Evolutionary conservation across 2,888 invertebrate genomes (phyloP), one percentile per base, ranked within the genome.

Genomic region (Agrotis exclamationis): DNA sequence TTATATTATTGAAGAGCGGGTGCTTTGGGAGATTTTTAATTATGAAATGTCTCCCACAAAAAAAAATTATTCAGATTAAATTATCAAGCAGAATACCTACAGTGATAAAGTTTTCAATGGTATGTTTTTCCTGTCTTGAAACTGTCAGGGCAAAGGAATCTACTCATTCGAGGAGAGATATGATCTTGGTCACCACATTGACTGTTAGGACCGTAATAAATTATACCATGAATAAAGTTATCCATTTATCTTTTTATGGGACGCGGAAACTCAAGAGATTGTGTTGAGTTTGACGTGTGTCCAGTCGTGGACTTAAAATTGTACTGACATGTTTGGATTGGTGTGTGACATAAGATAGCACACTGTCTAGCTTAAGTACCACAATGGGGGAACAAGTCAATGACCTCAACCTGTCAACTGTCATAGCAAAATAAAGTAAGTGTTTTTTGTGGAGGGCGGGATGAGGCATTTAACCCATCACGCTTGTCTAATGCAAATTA

Each of bases 151-250:
- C n/a, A 56, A 33, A 14, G n/a, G 6, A n/a, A n/a, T 54, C 56
- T 56, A 28, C n/a, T 13, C 2, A 33, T 6, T 33, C n/a, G n/a
- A 56, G 33, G 6, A 33, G 33, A 56, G 33, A 56, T 56, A 28
- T 28, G 5, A 13, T 18, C n/a, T 14, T 3, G 56, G 56, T 33
- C 13, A 56, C 56, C 3, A 7, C n/a, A 13, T 0, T 56, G 33
- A 33, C 18, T n/a, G n/a, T 33, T 33, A n/a, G 13, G 6, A 56
- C n/a, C n/a, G 33, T 56, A n/a, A 33, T 56, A 56, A 56, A 56
- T 56, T 56, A 56, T 28, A n/a, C 18, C 56, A 33, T 56, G 56
- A 56, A 56, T 56, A 56, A 33, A 33, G 33, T 56, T 56, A 33
- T 56, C n/a, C 54, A n/a, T 56, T n/a, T n/a, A 56, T 56, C 28